These are phyloP conservation scores for Phaetusa simplex DNA, from an alignment of 2,113 vertebrate genomes.

Conservation along the genomic window DNA sequence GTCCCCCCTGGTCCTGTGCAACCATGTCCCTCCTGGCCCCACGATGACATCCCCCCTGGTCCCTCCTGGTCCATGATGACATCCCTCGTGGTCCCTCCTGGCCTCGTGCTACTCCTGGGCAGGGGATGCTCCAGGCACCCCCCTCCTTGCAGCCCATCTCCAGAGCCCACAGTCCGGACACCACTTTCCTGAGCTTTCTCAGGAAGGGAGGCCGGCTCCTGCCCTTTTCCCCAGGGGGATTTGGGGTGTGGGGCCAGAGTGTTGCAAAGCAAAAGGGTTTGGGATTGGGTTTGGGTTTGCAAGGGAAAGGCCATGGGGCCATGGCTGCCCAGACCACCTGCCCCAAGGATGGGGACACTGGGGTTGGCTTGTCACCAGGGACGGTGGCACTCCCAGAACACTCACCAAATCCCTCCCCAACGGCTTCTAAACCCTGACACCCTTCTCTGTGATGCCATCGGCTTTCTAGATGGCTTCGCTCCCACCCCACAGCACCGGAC, in stretches of 20 bases:
- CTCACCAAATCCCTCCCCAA: not conserved
- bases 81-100: not conserved
- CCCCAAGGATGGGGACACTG: not conserved
- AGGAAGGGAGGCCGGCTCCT: not conserved
- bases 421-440: accelerated
- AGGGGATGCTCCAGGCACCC: not conserved
- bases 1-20: not conserved
- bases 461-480: not conserved
- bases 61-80: not conserved
- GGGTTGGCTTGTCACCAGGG: not conserved
- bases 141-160: not conserved
- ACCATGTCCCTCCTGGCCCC: not conserved
- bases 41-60: not conserved
- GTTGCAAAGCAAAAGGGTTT: accelerated
- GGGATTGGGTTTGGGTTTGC: not conserved
- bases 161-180: not conserved
- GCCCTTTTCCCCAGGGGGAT: not conserved
- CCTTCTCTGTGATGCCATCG: accelerated
- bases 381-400: not conserved
- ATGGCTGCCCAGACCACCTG: accelerated
- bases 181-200: too few relatives aligned
- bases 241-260: accelerated
- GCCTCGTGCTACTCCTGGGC: accelerated
- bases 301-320: not conserved
- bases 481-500: accelerated